These are phyloP conservation scores for Actinopyga echinites DNA, from an alignment of 53 echinoderm and acorn worm species.

Conservation along the genomic window DNA sequence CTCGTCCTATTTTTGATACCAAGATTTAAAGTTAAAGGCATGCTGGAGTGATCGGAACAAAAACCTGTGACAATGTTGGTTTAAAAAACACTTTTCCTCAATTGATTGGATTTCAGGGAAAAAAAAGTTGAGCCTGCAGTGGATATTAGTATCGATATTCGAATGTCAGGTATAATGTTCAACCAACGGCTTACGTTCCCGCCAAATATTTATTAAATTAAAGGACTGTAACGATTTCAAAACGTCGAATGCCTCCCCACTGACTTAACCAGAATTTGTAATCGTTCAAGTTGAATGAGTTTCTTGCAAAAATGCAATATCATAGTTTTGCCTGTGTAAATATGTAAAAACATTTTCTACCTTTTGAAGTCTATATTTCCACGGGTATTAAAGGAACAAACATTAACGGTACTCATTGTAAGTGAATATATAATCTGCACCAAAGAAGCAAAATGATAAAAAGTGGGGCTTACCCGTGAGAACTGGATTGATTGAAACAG, in stretches of 20 bases:
- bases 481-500: not conserved
- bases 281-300: slow-evolving; percentile 24
- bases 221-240: too few species aligned
- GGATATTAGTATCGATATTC: too few species aligned
- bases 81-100: too few species aligned
- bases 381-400: slow-evolving; percentile 25
- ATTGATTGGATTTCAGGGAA: too few species aligned
- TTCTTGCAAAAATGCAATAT: slow-evolving; percentile 43
- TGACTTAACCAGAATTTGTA: slow-evolving; percentile 16
- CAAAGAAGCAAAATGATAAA: not conserved
- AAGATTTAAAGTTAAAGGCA: too few species aligned
- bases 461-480: not conserved
- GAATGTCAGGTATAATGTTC: too few species aligned
- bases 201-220: too few species aligned
- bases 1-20: too few species aligned
- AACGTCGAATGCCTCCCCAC: slow-evolving; percentile 51
- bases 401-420: not conserved
- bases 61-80: too few species aligned
- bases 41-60: too few species aligned
- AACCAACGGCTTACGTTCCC: too few species aligned
- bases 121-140: too few species aligned
- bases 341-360: slow-evolving; percentile 36
- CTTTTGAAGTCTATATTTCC: slow-evolving; percentile 1
- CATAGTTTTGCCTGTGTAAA: slow-evolving; percentile 27
- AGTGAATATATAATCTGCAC: not conserved